A percentile compares a stretch with the other conserved stretches of the same genome.
Conservation (phyloP, 2,113 vertebrate genomes). For the Holacanthus passer region DNA sequence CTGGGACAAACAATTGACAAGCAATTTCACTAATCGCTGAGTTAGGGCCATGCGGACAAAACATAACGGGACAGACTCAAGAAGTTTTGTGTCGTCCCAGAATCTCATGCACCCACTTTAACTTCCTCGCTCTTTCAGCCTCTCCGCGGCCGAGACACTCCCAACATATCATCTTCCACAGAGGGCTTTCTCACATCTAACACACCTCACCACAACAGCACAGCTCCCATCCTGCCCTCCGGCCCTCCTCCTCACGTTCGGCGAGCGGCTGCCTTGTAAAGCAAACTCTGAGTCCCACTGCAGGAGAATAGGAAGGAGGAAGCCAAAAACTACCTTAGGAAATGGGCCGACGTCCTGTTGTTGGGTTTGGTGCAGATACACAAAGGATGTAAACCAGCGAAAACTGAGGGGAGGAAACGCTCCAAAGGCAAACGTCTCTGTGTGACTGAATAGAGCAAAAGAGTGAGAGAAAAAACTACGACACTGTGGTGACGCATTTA, state of each 20-base stretch:
- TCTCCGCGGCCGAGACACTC: not conserved
- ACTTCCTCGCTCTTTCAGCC: conserved; percentile 8
- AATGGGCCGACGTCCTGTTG: conserved; percentile 69
- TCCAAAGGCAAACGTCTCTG: conserved; percentile 26
- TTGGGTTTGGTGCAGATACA: conserved; percentile 48
- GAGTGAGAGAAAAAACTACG: not conserved
- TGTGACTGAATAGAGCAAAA: conserved; percentile 1
- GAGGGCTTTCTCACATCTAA: not conserved
- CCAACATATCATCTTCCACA: not conserved
- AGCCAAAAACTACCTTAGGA: conserved; percentile 57
- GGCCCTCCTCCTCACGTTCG: not conserved
- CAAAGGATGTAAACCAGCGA: conserved; percentile 31
- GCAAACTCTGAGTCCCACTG: conserved; percentile 19
- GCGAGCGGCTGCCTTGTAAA: conserved; percentile 23
- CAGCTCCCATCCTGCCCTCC: conserved; percentile 12
- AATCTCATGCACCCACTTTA: not conserved
- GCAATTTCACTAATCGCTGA: conserved; percentile 50
- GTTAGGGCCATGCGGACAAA: conserved; percentile 32
- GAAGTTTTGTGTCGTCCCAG: not conserved
- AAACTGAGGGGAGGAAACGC: conserved; percentile 31
- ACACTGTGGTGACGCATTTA: not conserved
- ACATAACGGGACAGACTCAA: conserved; percentile 21
- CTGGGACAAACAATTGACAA: conserved; percentile 55
- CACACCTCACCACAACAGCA: not conserved
- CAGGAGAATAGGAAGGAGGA: conserved; percentile 32